Conservation (phyloP, 2,888 invertebrate genomes). For the Lacanobia wlatinum region DNA sequence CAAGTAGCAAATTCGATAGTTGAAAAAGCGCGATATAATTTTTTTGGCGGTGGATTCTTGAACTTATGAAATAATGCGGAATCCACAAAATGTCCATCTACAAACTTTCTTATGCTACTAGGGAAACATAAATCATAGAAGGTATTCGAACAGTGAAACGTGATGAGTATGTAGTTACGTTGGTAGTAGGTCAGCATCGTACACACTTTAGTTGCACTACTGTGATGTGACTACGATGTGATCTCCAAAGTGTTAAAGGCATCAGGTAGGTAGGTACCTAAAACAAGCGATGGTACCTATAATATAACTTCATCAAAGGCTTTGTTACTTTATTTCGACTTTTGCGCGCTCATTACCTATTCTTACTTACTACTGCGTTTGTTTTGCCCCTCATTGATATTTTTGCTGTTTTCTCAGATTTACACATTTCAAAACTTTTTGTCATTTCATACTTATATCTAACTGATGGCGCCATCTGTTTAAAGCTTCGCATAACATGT, state of each 20-base stretch:
- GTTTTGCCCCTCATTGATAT: too few relatives aligned
- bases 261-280: too few relatives aligned
- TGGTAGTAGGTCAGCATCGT: background rate
- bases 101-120: conserved; percentile 6
- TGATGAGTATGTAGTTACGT: too few relatives aligned
- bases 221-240: background rate
- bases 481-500: background rate
- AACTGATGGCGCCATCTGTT: conserved; percentile 2
- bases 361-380: background rate
- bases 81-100: background rate
- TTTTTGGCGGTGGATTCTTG: too few relatives aligned
- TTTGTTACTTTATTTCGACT: background rate
- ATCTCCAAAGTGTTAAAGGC: background rate
- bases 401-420: too few relatives aligned
- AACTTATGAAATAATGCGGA: too few relatives aligned
- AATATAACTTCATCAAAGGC: background rate
- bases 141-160: background rate
- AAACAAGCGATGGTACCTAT: background rate
- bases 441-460: background rate
- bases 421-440: background rate
- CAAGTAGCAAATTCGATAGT: too few relatives aligned
- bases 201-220: background rate
- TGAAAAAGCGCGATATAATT: too few relatives aligned
- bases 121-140: background rate
- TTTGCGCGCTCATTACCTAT: background rate